Evolutionary conservation across 1,140 invertebrate genomes (phyloP).

Genomic region (Hesperophylax magnus): DNA sequence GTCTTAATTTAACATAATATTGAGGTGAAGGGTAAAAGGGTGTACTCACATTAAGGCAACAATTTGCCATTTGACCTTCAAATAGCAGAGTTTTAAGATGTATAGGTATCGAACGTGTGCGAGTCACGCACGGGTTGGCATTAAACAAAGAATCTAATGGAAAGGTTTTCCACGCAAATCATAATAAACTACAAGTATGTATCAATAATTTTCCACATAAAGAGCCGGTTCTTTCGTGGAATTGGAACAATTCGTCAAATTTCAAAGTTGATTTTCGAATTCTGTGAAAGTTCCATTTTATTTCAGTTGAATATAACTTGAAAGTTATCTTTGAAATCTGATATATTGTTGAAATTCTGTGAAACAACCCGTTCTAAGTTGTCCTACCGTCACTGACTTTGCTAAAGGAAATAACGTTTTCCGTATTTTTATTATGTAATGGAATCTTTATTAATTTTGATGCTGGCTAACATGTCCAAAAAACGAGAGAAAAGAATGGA

Average conservation of each 20-base stretch:
- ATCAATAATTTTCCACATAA: neutral
- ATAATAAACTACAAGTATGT: neutral
- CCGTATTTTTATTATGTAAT: neutral
- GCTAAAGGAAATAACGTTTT: neutral
- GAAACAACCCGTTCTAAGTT: too few relatives aligned
- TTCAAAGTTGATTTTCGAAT: too few relatives aligned
- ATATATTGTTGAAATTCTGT: too few relatives aligned
- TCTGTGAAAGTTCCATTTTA: too few relatives aligned
- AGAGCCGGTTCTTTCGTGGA: too few relatives aligned
- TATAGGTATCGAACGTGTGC: neutral
- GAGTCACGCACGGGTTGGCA: constrained; percentile 13
- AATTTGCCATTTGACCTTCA: constrained; percentile 24
- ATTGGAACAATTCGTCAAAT: too few relatives aligned
- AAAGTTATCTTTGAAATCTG: too few relatives aligned
- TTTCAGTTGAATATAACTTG: too few relatives aligned
- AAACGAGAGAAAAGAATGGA: neutral
- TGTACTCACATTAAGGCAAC: neutral
- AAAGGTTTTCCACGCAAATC: neutral
- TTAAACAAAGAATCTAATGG: neutral
- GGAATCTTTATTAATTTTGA: too few relatives aligned
- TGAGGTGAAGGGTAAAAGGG: neutral
- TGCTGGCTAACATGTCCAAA: neutral
- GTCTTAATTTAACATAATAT: neutral
- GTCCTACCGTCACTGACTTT: neutral
- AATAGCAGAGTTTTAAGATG: constrained; percentile 18